Base-by-base conservation (phyloP, 1,140 invertebrate genomes). In the Diprion similis region DNA sequence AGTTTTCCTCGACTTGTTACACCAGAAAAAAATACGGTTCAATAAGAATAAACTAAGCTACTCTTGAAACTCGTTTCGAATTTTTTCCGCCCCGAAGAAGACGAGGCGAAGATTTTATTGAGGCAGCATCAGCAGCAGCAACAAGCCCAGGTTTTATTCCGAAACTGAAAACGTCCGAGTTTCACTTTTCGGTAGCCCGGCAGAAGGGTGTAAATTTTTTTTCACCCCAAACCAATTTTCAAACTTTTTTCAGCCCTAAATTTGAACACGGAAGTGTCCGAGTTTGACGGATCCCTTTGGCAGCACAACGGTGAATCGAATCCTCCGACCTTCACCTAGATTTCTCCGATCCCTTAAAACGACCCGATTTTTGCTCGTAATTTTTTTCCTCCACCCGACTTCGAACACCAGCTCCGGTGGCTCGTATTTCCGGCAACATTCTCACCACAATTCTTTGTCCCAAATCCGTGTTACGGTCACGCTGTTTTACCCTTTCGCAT, bases 371-470 rank as follows among this genome's bases (percentile, higher is more conserved):
- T 37, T 6, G 24, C 24, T 59, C 9, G 4, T 6, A 59, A 59
- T 17, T 59, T 59, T 59, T 59, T 59, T 37, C 4, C 11, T 59
- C 51, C 6, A 59, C n/a, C 11, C 51, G 11, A 3, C 6, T 59
- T 59, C 51, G 51, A 6, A 37, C 6, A 37, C 24, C 24, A 37
- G 24, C 24, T 77, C 67, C 72, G 51, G 64, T 72, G 74, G 76
- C 75, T 69, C 77, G 79, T 73, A 73, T 84, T 79, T 85, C 74
- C 81, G 78, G 73, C 78, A 80, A 83, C 79, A 79, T 70, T 75
- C 51, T 68, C 77, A 82, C 84, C 85, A 70, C 85, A 85, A 80
- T 66, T 73, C 78, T 82, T 84, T 83, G 51, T 59, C 11, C 51
- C 0, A 17, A 59, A 37, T 37, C 24, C 24, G 24, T 6, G 24